Percentiles rank a stretch among this genome's conserved stretches.
phyloP scores from a whole-genome alignment of 2,113 vertebrate genomes.

The Oreotragus oreotragus region DNA sequence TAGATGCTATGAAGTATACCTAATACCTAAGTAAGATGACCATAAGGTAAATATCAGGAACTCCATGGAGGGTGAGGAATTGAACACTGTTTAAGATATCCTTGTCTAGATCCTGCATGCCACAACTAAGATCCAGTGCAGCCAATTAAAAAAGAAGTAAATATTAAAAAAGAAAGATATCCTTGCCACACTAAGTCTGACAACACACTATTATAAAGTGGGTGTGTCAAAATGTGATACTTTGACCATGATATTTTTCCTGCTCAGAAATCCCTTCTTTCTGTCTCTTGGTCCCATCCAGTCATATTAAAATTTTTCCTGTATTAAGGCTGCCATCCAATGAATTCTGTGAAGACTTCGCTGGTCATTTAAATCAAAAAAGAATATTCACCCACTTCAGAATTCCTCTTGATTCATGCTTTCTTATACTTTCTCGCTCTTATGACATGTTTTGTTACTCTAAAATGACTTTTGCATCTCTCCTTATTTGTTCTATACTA shows the following conservation, averaged over 20 bases:
- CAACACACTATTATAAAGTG: fast-evolving
- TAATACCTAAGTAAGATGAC: too few relatives aligned
- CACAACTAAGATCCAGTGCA: background rate
- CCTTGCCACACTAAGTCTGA: background rate
- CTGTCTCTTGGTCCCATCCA: background rate
- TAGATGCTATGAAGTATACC: fast-evolving
- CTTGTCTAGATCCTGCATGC: background rate
- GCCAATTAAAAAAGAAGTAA: background rate
- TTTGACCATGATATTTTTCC: background rate
- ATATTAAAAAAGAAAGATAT: background rate
- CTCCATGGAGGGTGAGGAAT: background rate
- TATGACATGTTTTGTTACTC: background rate
- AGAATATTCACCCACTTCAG: background rate
- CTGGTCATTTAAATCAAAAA: background rate
- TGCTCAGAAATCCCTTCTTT: background rate
- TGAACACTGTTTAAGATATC: background rate
- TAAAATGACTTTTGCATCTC: background rate
- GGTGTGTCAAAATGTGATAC: fast-evolving
- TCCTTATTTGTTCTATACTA: background rate
- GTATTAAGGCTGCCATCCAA: background rate
- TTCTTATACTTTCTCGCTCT: background rate
- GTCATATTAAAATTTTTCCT: background rate
- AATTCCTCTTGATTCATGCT: background rate
- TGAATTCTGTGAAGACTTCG: background rate
- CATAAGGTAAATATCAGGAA: background rate